A percentile compares a stretch with the other conserved stretches of the same genome.
These are phyloP conservation scores for Scolopax mira DNA, from an alignment of 2,113 vertebrate species.

Conservation along the genomic window DNA sequence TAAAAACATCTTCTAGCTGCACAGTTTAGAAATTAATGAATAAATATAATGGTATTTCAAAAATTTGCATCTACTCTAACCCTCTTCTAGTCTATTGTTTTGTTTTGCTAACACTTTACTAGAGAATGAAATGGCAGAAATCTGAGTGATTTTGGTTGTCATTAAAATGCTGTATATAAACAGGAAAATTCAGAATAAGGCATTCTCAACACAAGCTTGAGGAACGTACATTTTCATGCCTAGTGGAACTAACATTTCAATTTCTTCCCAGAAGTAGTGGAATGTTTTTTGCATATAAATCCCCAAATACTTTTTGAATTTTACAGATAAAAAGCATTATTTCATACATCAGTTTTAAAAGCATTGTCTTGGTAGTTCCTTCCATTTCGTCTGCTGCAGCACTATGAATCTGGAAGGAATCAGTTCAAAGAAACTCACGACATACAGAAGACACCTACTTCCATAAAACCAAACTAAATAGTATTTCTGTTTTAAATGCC, in stretches of 20 bases:
- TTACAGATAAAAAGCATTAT: slow-evolving; percentile 57
- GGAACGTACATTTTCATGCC: slow-evolving; percentile 54
- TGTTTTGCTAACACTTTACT: neutral
- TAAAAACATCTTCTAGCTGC: slow-evolving; percentile 7
- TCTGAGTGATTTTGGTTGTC: slow-evolving; percentile 55
- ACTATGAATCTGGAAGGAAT: slow-evolving; percentile 46
- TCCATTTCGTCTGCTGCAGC: slow-evolving; percentile 5
- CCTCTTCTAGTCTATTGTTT: neutral
- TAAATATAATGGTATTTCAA: slow-evolving; percentile 24
- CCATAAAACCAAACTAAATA: slow-evolving; percentile 61
- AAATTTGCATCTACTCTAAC: neutral
- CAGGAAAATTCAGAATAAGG: slow-evolving; percentile 69
- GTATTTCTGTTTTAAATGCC: slow-evolving; percentile 52
- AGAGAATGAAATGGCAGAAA: slow-evolving; percentile 55
- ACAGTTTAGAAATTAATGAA: slow-evolving; percentile 36
- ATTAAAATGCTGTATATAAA: slow-evolving; percentile 71
- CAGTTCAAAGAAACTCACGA: slow-evolving; percentile 39
- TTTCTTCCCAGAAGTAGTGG: slow-evolving; percentile 50
- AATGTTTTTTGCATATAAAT: slow-evolving; percentile 68
- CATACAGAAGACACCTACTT: slow-evolving; percentile 41
- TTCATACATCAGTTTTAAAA: slow-evolving; percentile 46
- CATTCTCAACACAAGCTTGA: slow-evolving; percentile 70
- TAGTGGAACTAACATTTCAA: slow-evolving; percentile 33
- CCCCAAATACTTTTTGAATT: slow-evolving; percentile 61
- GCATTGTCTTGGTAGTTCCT: slow-evolving; percentile 34